Percentiles rank a stretch among this genome's conserved stretches.
Evolutionary conservation across 2,888 invertebrate genomes (phyloP).

Genomic region (Ommatoiulus sabulosus): DNA sequence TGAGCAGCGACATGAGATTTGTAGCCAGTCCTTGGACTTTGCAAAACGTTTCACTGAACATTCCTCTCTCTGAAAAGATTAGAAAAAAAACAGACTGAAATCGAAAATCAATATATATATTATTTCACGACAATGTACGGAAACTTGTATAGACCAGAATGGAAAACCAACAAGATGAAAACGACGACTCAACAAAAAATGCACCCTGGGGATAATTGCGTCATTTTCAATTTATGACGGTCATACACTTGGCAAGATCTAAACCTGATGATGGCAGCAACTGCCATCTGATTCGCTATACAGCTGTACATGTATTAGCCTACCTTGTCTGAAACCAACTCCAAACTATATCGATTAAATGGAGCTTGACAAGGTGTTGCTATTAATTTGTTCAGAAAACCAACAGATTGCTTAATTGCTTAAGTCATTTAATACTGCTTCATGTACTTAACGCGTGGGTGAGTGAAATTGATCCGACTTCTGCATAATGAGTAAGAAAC

Average conservation of each 20-base stretch:
- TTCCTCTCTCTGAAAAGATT: constrained; percentile 37
- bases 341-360: not conserved
- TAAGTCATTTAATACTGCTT: no score
- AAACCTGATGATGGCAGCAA: not conserved
- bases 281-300: not conserved
- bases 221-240: not conserved
- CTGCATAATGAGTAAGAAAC: no score
- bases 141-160: not conserved
- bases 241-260: not conserved
- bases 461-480: no score
- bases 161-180: not conserved
- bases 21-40: constrained; percentile 53
- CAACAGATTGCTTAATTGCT: no score
- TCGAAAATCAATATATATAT: not conserved
- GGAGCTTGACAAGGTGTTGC: not conserved
- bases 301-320: no score
- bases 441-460: no score
- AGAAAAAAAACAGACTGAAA: not conserved
- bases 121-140: not conserved
- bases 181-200: not conserved
- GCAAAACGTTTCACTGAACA: constrained; percentile 55
- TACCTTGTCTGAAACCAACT: not conserved
- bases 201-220: constrained; percentile 14
- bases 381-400: no score
- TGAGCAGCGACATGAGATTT: constrained; percentile 55